A percentile compares a stretch with the other conserved stretches of the same genome.
Conservation (phyloP, 2,888 invertebrate genomes). For the Drosophila borborema region DNA sequence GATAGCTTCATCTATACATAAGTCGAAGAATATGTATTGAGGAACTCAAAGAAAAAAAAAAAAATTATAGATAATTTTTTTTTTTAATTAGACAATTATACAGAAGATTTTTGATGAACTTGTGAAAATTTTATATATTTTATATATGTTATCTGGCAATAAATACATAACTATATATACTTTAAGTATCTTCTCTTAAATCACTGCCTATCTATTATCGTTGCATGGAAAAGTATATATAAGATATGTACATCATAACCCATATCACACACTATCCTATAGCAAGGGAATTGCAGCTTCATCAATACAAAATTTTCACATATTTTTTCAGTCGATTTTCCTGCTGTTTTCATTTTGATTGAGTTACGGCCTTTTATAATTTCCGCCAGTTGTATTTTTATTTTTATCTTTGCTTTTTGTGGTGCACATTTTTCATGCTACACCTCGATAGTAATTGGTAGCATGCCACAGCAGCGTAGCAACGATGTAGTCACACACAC, state of each 20-base stretch:
- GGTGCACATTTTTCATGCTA: constrained; percentile 38
- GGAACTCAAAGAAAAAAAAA: no score
- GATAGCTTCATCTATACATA: background rate
- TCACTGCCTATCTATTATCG: no score
- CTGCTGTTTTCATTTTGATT: constrained; percentile 35
- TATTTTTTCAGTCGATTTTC: background rate
- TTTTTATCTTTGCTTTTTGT: constrained; percentile 24
- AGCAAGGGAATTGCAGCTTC: constrained; percentile 1
- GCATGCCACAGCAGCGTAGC: constrained; percentile 10
- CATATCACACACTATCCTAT: background rate
- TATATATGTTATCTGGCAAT: no score
- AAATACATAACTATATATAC: no score
- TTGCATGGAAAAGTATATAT: no score
- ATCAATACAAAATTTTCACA: background rate
- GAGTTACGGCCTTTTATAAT: constrained; percentile 45
- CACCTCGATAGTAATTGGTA: constrained; percentile 25
- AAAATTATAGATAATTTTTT: no score
- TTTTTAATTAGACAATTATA: no score
- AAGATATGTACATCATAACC: background rate
- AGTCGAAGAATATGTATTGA: no score
- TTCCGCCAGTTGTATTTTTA: constrained; percentile 40
- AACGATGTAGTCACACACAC: constrained; percentile 1
- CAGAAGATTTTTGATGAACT: no score
- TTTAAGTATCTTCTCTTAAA: no score
- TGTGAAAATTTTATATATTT: no score